These are phyloP conservation scores for Capricornis sumatraensis DNA, from an alignment of 2,113 vertebrate genomes.

Conservation along the genomic window DNA sequence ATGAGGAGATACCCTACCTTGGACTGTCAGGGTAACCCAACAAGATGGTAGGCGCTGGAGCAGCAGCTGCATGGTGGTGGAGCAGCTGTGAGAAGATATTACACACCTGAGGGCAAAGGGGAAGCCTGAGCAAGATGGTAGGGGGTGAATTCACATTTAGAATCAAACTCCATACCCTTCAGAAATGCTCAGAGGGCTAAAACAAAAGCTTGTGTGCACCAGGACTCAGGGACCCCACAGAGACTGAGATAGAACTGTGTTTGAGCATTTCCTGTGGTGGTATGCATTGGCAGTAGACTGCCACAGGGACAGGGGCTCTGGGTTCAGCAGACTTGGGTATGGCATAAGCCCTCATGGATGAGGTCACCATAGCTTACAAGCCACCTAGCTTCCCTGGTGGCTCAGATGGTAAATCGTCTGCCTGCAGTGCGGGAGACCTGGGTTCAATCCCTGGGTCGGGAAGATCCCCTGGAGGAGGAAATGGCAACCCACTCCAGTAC, in stretches of 20 bases:
- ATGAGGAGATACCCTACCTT: fast-evolving
- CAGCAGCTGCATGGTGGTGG: too few species aligned
- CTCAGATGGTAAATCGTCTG: too few species aligned
- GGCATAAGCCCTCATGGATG: neutral
- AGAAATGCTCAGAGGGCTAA: neutral
- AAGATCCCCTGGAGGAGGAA: too few species aligned
- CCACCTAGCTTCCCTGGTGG: too few species aligned
- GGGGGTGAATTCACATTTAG: neutral
- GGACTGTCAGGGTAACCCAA: too few species aligned
- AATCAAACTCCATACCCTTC: neutral
- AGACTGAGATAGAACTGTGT: neutral
- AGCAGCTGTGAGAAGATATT: neutral
- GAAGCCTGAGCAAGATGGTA: neutral
- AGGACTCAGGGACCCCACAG: neutral
- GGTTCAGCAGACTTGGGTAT: neutral
- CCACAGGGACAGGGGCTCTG: neutral
- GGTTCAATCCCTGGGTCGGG: too few species aligned
- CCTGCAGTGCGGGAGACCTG: too few species aligned
- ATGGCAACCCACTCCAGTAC: too few species aligned
- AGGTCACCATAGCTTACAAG: neutral
- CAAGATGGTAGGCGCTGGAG: too few species aligned
- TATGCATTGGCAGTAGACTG: neutral
- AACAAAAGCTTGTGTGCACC: neutral
- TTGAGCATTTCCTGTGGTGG: neutral
- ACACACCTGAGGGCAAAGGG: neutral